Conservation (phyloP, 2,113 vertebrate species). For the Eulemur rufifrons region DNA sequence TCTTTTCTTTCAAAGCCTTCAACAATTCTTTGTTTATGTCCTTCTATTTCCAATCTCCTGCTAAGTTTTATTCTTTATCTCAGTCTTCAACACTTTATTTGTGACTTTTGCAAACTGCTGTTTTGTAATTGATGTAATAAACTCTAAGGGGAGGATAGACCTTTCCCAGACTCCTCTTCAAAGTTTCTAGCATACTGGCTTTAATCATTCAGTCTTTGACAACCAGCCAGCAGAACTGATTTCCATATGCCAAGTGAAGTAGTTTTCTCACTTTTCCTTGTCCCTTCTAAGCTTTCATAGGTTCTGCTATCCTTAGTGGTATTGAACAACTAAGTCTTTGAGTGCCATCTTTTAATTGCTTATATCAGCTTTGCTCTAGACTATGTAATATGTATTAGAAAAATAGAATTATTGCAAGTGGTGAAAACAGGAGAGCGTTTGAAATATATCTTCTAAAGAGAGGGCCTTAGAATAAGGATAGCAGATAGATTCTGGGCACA, state of each 20-base stretch:
- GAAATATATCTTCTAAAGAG: neutral
- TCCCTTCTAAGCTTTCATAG: constrained; percentile 27
- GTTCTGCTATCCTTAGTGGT: neutral
- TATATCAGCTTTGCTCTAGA: neutral
- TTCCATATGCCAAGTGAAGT: neutral
- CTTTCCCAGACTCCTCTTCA: neutral
- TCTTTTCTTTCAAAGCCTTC: constrained; percentile 58
- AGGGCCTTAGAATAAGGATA: neutral
- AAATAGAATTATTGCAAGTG: neutral
- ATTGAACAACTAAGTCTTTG: neutral
- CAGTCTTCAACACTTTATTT: constrained; percentile 42
- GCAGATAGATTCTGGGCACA: neutral
- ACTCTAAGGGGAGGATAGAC: constrained; percentile 1
- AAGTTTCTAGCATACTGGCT: constrained; percentile 6
- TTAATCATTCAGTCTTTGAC: constrained; percentile 26
- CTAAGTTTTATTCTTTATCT: constrained; percentile 67
- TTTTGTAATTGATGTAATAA: constrained; percentile 49
- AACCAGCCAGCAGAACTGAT: neutral
- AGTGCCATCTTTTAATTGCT: constrained; percentile 29
- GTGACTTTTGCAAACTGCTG: constrained; percentile 50
- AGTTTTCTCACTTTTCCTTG: neutral
- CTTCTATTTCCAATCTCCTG: constrained; percentile 24
- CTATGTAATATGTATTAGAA: neutral
- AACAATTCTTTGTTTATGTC: constrained; percentile 55
- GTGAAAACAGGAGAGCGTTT: neutral